These are phyloP conservation scores for Aromia moschata DNA, from an alignment of 2,888 invertebrate genomes.

Conservation along the genomic window DNA sequence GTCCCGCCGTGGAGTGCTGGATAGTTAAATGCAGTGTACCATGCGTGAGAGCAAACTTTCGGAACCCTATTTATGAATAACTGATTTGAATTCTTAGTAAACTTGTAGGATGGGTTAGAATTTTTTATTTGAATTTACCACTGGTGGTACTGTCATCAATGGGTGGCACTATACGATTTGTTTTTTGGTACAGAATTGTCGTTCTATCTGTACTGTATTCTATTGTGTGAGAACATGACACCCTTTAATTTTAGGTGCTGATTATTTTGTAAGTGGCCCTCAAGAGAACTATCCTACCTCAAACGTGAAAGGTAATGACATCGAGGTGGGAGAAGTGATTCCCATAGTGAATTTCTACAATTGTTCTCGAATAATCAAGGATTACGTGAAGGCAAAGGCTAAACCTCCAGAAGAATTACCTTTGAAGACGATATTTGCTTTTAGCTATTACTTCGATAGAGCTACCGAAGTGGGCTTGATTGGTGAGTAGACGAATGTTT, in stretches of 20 bases:
- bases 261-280: slow-evolving; percentile 73
- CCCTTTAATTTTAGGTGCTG: slow-evolving; percentile 68
- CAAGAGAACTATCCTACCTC: slow-evolving; percentile 55
- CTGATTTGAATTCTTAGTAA: too few species aligned
- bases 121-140: too few species aligned
- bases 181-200: too few species aligned
- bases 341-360: slow-evolving; percentile 72
- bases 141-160: too few species aligned
- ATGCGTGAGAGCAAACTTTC: too few species aligned
- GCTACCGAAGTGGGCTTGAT: slow-evolving; percentile 88
- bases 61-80: too few species aligned
- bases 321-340: slow-evolving; percentile 66
- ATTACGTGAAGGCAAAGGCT: slow-evolving; percentile 66
- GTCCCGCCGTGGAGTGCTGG: too few species aligned
- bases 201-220: too few species aligned
- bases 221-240: background rate
- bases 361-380: slow-evolving; percentile 68
- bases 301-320: slow-evolving; percentile 59
- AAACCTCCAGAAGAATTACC: slow-evolving; percentile 60
- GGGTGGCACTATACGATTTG: too few species aligned
- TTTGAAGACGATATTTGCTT: slow-evolving; percentile 74
- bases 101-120: too few species aligned
- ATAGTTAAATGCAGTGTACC: too few species aligned
- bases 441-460: slow-evolving; percentile 95
- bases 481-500: slow-evolving; percentile 63